Base-by-base conservation (phyloP, 2,113 vertebrate species). In the Rhombomys opimus region DNA sequence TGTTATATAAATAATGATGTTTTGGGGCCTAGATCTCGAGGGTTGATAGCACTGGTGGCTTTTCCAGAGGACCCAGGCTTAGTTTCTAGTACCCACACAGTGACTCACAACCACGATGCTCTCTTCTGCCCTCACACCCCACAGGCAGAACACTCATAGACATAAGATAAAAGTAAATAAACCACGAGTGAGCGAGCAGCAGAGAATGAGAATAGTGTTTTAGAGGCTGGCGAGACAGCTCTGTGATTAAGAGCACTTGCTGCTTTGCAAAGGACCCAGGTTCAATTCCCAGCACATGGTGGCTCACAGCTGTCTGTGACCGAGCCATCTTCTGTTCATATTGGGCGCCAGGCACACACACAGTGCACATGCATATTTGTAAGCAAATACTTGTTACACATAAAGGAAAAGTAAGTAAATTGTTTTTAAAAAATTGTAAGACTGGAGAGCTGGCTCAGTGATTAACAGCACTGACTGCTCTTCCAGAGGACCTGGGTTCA, bases 1-100 rank as follows among this genome's bases (percentile, higher is more conserved):
- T 80, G 63, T 93, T 96, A 38, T 2, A 17, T 88, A 63, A 95
- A 87, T 27, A 94, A 87, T 15, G 65, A 15, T 90, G 32, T 93
- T 94, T 93, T 5, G 23, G 25, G 73, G 18, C 41, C 72, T 76
- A 6, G 75, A 77, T 18, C 75, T 77, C 41, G 15, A 5, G 11
- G 22, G 23, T 25, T 76, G 41, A 77, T 23, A 52, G 14, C 46
- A 50, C 23, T 77, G 41, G 15, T 15, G 50, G 41, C 46, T 50
- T 50, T 77, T 77, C 23, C 75, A 57, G 57, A 57, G 15, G 57
- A 57, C 57, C 57, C 57, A 57, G 57, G 57, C 15, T 57, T 15
- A 14, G 57, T 50, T 77, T 77, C 23, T 46, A 77, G 75, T 7
- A 27, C 75, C 41, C 23, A 7, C 41, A 7, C 7, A 13, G 22